phyloP scores from a whole-genome alignment of 1,140 invertebrate genomes.

The Fopius arisanus region DNA sequence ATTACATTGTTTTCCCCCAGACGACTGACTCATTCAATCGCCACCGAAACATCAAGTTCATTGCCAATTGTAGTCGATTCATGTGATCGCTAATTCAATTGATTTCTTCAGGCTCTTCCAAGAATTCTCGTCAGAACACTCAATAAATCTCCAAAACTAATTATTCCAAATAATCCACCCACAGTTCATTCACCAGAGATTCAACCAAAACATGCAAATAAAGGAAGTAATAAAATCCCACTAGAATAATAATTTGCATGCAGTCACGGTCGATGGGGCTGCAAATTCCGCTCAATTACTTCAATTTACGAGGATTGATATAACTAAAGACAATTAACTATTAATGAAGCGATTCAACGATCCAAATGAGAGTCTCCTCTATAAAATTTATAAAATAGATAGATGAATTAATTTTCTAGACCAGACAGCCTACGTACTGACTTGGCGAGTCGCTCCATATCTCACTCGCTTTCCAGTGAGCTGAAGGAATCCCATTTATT shows the following conservation, averaged over 20 bases:
- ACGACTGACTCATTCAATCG: constrained; percentile 5
- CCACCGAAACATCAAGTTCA: constrained; percentile 18
- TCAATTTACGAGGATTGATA: constrained; percentile 9
- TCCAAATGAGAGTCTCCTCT: too few species aligned
- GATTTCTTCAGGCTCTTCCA: constrained; percentile 13
- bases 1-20: neutral
- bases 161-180: neutral
- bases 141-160: neutral
- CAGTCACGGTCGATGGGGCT: neutral
- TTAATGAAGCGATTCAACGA: neutral
- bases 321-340: constrained; percentile 17
- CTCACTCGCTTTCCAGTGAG: constrained; percentile 31
- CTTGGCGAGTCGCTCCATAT: constrained; percentile 46
- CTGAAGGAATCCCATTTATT: constrained; percentile 41
- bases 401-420: neutral
- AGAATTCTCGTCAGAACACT: constrained; percentile 24
- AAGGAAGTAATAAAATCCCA: too few species aligned
- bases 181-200: neutral
- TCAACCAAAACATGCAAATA: neutral
- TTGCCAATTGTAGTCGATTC: neutral
- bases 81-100: constrained; percentile 1
- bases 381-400: constrained; percentile 11
- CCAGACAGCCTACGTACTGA: constrained; percentile 42
- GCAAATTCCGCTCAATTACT: constrained; percentile 20
- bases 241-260: constrained; percentile 17